Evolutionary conservation across 1,140 invertebrate genomes (phyloP), one percentile per base, ranked within the genome.

Genomic region (Adoxophyes honmai): DNA sequence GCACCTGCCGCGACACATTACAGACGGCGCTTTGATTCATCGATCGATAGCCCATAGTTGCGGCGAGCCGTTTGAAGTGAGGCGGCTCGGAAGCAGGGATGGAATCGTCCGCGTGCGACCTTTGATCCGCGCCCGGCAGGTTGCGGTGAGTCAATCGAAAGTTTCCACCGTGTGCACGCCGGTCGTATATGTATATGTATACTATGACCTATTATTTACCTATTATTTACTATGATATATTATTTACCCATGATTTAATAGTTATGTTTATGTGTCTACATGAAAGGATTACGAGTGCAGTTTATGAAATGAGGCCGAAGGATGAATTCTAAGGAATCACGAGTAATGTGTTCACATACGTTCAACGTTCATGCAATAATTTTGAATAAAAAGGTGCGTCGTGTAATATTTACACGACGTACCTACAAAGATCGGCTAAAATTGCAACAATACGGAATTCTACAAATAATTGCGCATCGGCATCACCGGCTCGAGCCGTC

Each of bases 1-100:
- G 42, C 42, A 48, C 42, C 42, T 21, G 42, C 42, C 42, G 39
- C 39, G 42, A 33, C 42, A 18, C 42, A 48, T 48, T 48, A 48
- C 42, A n/a, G 42, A 48, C 11, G 42, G 14, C 42, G 42, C 21
- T 48, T 28, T 48, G 42, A 33, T 48, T 48, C 16, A 16, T 48
- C 42, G 42, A 48, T 48, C 42, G 42, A 48, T 48, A 48, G 18
- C 18, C 42, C 42, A 48, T 48, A 28, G 9, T 44, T 44, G 39
- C 39, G 39, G 42, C 39, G 39, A 18, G n/a, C 18, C 11, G 42
- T 48, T 48, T 48, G 42, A 48, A 33, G 42, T 48, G 42, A n/a
- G 21, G 21, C 6, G 6, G 42, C 39, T 44, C 39, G 21, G 21
- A 28, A 28, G 21, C n/a, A 28, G 18, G 42, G 42, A 33, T 48